A percentile compares a stretch with the other conserved stretches of the same genome.
Evolutionary conservation across 53 echinoderm and acorn worm genomes (phyloP).

Genomic region (Mesocentrotus franciscanus): DNA sequence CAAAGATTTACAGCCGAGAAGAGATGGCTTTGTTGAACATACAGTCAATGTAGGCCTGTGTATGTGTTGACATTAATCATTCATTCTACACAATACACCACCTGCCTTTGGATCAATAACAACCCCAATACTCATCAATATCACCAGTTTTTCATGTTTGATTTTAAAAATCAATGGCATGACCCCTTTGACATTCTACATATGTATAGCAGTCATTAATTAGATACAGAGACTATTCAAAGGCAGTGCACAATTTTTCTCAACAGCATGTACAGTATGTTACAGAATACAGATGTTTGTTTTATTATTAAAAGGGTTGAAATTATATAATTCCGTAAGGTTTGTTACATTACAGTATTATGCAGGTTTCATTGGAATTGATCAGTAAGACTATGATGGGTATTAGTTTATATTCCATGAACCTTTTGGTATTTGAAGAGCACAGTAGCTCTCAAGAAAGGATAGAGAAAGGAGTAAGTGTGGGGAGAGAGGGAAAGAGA

Average conservation of each 20-base stretch:
- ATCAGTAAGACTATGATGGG: too few species aligned
- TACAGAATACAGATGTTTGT: too few species aligned
- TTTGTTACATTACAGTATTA: too few species aligned
- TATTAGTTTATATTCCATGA: too few species aligned
- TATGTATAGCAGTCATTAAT: background rate
- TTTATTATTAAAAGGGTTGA: too few species aligned
- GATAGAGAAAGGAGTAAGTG: too few species aligned
- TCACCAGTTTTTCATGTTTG: background rate
- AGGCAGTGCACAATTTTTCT: background rate
- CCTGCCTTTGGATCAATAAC: conserved; percentile 10
- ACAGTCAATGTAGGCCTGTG: background rate
- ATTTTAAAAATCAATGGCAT: background rate
- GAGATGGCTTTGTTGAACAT: background rate
- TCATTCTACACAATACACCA: conserved; percentile 1
- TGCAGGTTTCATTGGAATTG: too few species aligned
- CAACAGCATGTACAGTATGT: background rate
- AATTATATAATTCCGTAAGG: too few species aligned
- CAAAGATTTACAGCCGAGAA: background rate
- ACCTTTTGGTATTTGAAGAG: too few species aligned
- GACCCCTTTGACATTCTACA: background rate
- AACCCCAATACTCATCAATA: conserved; percentile 17
- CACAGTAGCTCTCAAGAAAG: too few species aligned
- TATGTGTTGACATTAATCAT: conserved; percentile 38
- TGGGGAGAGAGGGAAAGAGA: too few species aligned
- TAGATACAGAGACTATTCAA: background rate